Evolutionary conservation across 1,140 invertebrate species (phyloP).

Genomic region (Drosophila lowei): DNA sequence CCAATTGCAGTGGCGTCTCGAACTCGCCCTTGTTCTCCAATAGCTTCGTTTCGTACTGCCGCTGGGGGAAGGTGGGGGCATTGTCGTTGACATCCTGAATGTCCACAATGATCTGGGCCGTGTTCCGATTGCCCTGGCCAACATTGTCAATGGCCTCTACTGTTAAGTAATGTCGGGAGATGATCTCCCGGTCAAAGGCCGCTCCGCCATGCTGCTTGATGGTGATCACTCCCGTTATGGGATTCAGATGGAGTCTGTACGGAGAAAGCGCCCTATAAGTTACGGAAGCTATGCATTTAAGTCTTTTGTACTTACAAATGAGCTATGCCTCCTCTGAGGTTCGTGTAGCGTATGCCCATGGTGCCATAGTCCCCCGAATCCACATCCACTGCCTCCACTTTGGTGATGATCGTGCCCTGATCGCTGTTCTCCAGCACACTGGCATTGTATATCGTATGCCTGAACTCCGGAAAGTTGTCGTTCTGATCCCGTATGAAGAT

Average conservation of each 20-base stretch:
- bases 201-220: conserved; percentile 89
- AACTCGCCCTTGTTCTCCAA: conserved; percentile 92
- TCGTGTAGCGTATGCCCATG: conserved; percentile 93
- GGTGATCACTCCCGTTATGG: conserved; percentile 91
- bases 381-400: conserved; percentile 91
- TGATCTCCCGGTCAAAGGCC: conserved; percentile 93
- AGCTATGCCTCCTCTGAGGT: conserved; percentile 89
- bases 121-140: conserved; percentile 93
- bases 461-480: conserved; percentile 96
- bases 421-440: conserved; percentile 92
- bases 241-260: conserved; percentile 90
- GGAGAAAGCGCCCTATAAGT: not conserved
- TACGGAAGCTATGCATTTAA: no score
- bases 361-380: conserved; percentile 95
- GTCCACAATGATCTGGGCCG: conserved; percentile 92
- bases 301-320: conserved; percentile 88
- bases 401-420: conserved; percentile 91
- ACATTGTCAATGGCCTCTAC: conserved; percentile 95
- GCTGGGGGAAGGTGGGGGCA: conserved; percentile 91
- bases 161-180: conserved; percentile 94
- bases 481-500: conserved; percentile 95
- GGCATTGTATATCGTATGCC: conserved; percentile 90
- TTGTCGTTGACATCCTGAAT: conserved; percentile 96
- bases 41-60: conserved; percentile 92
- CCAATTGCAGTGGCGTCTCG: conserved; percentile 89